phyloP scores from a whole-genome alignment of 2,888 invertebrate genomes.

The Caradrina clavipalpis region DNA sequence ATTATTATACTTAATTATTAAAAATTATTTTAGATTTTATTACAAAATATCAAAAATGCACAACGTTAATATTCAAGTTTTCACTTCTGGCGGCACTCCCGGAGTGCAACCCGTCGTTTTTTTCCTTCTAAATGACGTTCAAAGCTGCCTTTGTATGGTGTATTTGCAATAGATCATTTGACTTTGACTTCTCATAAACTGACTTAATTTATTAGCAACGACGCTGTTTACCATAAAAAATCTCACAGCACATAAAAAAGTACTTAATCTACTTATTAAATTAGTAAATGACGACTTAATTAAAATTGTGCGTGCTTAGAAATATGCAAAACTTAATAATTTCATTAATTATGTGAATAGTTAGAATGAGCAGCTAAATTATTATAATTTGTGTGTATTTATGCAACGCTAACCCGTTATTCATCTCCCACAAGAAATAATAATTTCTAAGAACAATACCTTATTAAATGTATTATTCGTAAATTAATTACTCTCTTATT shows the following conservation, averaged over 20 bases:
- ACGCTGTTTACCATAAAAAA: neutral
- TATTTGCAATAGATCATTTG: too few relatives aligned
- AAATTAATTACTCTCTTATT: constrained; percentile 46
- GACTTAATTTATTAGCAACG: neutral
- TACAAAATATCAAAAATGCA: too few relatives aligned
- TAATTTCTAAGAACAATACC: constrained; percentile 40
- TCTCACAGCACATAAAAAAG: neutral
- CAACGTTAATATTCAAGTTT: too few relatives aligned
- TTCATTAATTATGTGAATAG: constrained; percentile 1
- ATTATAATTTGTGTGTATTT: constrained; percentile 3
- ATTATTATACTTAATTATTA: too few relatives aligned
- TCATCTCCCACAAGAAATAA: constrained; percentile 11
- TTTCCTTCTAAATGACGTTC: too few relatives aligned
- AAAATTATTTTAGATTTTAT: too few relatives aligned
- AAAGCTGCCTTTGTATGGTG: too few relatives aligned
- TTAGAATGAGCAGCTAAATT: neutral
- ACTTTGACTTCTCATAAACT: neutral
- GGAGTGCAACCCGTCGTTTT: too few relatives aligned
- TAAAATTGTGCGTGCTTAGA: constrained; percentile 5
- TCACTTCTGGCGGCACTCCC: too few relatives aligned
- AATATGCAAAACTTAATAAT: neutral
- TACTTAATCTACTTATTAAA: neutral
- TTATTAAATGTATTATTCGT: constrained; percentile 40
- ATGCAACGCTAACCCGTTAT: constrained; percentile 5
- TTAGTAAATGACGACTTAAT: neutral